These are phyloP conservation scores for Hirtodrosophila trivittata DNA, from an alignment of 2,888 invertebrate genomes.

Conservation along the genomic window DNA sequence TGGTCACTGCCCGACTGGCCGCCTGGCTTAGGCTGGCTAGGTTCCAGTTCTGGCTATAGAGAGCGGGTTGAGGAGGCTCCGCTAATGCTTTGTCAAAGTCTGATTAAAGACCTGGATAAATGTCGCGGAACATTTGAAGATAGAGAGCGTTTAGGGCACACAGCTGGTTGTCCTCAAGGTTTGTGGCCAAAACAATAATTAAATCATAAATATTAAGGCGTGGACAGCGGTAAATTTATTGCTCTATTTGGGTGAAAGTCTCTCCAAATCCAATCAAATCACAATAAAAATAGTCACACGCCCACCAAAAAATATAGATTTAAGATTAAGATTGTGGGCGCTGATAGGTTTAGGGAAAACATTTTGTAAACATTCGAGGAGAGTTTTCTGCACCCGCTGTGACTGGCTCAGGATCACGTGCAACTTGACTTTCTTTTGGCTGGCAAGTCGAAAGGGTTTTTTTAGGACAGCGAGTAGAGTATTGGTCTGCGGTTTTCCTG, in stretches of 20 bases:
- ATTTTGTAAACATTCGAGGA: constrained; percentile 54
- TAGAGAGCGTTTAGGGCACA: constrained; percentile 44
- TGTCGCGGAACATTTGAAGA: constrained; percentile 44
- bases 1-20: constrained; percentile 7
- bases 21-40: constrained; percentile 34
- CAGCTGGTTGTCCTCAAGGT: constrained; percentile 46
- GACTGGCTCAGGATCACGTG: constrained; percentile 9
- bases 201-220: constrained; percentile 66
- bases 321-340: constrained; percentile 20
- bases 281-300: constrained; percentile 72
- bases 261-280: constrained; percentile 51
- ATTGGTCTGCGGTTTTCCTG: constrained; percentile 30
- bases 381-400: constrained; percentile 14
- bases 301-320: constrained; percentile 34
- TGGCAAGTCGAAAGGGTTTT: background rate
- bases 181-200: constrained; percentile 62
- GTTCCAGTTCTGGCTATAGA: constrained; percentile 2
- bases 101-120: constrained; percentile 55
- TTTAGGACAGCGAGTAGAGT: background rate
- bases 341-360: constrained; percentile 36
- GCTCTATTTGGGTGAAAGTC: constrained; percentile 69
- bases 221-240: constrained; percentile 54
- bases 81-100: constrained; percentile 49
- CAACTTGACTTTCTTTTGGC: constrained; percentile 2
- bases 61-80: background rate